Evolutionary conservation across 2,888 invertebrate genomes (phyloP), one percentile per base, ranked within the genome.

Genomic region (Hirtodrosophila cameraria): DNA sequence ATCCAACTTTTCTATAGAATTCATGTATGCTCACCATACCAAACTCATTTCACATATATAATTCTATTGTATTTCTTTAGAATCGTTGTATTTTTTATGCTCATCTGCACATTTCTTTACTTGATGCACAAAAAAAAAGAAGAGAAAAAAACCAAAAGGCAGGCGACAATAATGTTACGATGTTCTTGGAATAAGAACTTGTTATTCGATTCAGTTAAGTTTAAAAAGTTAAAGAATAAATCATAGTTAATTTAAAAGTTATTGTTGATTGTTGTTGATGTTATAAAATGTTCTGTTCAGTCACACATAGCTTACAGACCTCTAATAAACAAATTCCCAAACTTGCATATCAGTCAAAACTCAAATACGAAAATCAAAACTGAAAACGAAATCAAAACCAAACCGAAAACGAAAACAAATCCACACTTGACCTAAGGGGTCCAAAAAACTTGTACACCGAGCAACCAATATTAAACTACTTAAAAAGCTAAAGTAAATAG

Each of bases 391-490:
- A 41, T 8, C 30, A 31, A 61, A 48, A 33, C n/a, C 12, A 8
- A 42, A 58, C 30, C 33, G n/a, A 8, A 39, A 42, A 28, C 18
- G 43, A 16, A 38, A 41, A 27, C 23, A 20, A 49, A n/a, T n/a
- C 33, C 49, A 64, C 25, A 58, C 52, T 68, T 48, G 79, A 79
- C 79, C 76, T 70, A 57, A 60, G 41, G 58, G 68, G 76, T 65
- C 79, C 74, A 67, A 78, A 53, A 65, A 77, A 70, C 84, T 62
- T 75, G 80, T 81, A 80, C 80, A 80, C 80, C 80, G 80, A 80
- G 49, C 55, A 61, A 62, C 48, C 49, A 38, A 57, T 13, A 35
- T 39, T 46, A 49, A 42, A 38, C 38, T 42, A 65, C 35, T 28
- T 55, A 66, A 65, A 43, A 65, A 43, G 55, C 68, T 46, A 53